Conservation (phyloP, 1,140 invertebrate genomes). For the Scaptomyza montana region DNA sequence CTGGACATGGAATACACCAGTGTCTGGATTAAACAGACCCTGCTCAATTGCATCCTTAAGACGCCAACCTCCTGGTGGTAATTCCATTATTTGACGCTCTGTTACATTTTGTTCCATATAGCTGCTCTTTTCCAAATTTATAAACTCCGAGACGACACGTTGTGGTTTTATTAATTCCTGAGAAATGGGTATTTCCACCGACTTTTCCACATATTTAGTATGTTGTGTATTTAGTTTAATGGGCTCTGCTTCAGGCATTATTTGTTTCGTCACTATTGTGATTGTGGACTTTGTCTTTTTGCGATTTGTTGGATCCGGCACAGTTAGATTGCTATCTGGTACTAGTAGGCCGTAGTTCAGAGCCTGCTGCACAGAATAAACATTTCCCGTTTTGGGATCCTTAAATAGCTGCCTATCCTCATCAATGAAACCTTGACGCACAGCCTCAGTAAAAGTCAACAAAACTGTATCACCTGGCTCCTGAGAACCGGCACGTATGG, state of each 20-base stretch:
- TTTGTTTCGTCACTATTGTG: slow-evolving; percentile 83
- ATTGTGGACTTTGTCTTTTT: slow-evolving; percentile 83
- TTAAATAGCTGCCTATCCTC: slow-evolving; percentile 90
- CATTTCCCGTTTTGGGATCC: slow-evolving; percentile 90
- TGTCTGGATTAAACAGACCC: slow-evolving; percentile 91
- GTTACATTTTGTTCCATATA: slow-evolving; percentile 72
- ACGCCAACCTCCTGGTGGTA: slow-evolving; percentile 93
- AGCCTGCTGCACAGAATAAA: slow-evolving; percentile 92
- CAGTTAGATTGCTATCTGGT: slow-evolving; percentile 85
- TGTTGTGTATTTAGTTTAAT: slow-evolving; percentile 84
- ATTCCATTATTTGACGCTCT: slow-evolving; percentile 86
- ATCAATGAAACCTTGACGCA: slow-evolving; percentile 91
- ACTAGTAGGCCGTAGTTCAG: slow-evolving; percentile 88
- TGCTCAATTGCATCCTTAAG: slow-evolving; percentile 90
- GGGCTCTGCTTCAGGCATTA: slow-evolving; percentile 75
- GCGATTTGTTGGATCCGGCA: slow-evolving; percentile 73
- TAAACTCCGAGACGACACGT: slow-evolving; percentile 84
- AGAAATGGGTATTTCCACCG: slow-evolving; percentile 71
- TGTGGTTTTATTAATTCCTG: slow-evolving; percentile 83
- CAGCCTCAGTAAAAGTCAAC: slow-evolving; percentile 91
- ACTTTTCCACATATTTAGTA: slow-evolving; percentile 76
- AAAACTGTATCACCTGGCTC: slow-evolving; percentile 86
- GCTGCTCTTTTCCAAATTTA: slow-evolving; percentile 82
- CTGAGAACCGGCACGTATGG: slow-evolving; percentile 85
- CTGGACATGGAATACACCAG: slow-evolving; percentile 94